Evolutionary conservation across 2,888 invertebrate genomes (phyloP), one percentile per base, ranked within the genome.

Genomic region (Apotomis turbidana): DNA sequence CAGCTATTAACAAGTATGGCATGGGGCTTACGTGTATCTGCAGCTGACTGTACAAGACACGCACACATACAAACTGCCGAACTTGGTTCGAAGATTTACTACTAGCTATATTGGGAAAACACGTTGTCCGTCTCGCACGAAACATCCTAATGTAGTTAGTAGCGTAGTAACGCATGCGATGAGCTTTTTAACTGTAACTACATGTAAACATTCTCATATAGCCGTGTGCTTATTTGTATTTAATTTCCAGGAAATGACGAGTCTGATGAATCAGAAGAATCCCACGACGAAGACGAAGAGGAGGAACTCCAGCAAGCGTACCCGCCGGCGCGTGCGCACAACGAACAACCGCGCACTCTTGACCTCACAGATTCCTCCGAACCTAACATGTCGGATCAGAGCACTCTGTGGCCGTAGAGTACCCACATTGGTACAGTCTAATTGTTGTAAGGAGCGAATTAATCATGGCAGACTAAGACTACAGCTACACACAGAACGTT

Each of bases 221-320:
- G 10, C n/a, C n/a, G 12, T 38, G 64, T 9, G 6, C 15, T 13
- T 13, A n/a, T 54, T 12, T 1, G 27, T 41, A 12, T 66, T 55
- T 4, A 44, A 66, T 27, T 66, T 66, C 36, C 55, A 66, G 93
- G 93, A 12, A 93, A 94, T 85, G 94, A 94, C 77, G 94, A 94
- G 80, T 94, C 94, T 61, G 94, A 94, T 78, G 94, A 94, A 76
- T 91, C 94, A 5, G 94, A 94, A 76, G 94, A 94, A 74, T 93
- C 94, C 57, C 94, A 94, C 78, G 94, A 94, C 84, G 94, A 94
- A 79, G 94, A 94, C 76, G 94, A 94, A 67, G 94, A 94, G 74
- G 94, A 94, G 73, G 94, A 94, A 72, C 86, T 92, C 3, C 87
- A 88, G 0, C 87, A 89, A 12, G 85, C 89, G 51, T 92, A 93